These are phyloP conservation scores for Archips xylosteana DNA, from an alignment of 2,888 invertebrate species.

Conservation along the genomic window DNA sequence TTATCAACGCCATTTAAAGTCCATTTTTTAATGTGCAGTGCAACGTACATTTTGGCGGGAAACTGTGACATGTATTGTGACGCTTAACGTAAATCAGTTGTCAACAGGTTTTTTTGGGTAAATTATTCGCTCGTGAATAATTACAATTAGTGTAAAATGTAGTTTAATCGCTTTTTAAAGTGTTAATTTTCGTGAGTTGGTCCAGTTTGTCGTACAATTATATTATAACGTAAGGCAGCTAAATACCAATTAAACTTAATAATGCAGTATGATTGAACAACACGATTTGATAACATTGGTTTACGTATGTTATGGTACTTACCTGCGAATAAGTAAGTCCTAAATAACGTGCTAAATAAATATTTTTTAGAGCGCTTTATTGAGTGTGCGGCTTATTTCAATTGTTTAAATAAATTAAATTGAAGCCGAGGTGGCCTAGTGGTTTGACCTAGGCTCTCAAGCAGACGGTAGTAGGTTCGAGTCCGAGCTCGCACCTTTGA, in stretches of 20 bases:
- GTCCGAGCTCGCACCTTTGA: no score
- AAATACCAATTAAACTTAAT: no score
- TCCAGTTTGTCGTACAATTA: not conserved
- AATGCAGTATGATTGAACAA: not conserved
- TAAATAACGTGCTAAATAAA: no score
- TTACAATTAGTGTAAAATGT: constrained; percentile 50
- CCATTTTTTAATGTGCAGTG: not conserved
- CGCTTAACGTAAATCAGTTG: constrained; percentile 53
- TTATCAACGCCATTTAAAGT: not conserved
- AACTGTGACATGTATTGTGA: constrained; percentile 44
- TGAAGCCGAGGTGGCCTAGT: no score
- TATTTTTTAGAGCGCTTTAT: no score
- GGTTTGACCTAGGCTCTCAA: no score
- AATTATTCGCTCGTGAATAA: constrained; percentile 57
- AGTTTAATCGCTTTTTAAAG: constrained; percentile 31
- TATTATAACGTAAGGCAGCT: not conserved
- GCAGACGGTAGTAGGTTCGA: no score
- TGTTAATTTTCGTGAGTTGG: constrained; percentile 26
- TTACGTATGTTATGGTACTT: no score
- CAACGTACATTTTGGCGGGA: constrained; percentile 23
- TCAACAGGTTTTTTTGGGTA: constrained; percentile 59
- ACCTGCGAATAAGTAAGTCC: no score
- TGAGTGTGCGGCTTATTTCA: no score
- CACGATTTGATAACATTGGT: no score
- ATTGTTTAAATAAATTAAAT: no score